phyloP scores from a whole-genome alignment of 1,140 invertebrate species.

The Caligus rogercresseyi region DNA sequence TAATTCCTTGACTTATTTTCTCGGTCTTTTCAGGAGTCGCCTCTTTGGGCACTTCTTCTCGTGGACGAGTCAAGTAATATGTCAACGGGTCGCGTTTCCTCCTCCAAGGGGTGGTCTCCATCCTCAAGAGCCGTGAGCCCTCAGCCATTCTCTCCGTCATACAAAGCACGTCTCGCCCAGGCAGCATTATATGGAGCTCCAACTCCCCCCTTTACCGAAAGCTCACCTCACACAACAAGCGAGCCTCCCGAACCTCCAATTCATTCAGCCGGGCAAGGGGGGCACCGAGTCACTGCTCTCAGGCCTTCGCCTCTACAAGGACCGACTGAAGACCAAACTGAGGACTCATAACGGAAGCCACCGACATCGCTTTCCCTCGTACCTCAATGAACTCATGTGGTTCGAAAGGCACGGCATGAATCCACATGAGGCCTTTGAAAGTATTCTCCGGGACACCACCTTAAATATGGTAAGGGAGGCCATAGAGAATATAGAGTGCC shows the following conservation, averaged over 20 bases:
- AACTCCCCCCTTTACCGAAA: not conserved
- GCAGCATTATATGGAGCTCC: not conserved
- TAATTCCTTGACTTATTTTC: too few relatives aligned
- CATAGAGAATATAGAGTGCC: too few relatives aligned
- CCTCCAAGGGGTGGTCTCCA: not conserved
- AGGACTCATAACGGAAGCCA: not conserved
- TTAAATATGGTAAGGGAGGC: not conserved
- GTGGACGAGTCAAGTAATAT: not conserved
- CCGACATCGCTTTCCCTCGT: not conserved
- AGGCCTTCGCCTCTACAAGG: not conserved
- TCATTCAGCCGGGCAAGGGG: not conserved
- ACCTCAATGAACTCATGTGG: not conserved
- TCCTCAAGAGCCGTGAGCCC: not conserved
- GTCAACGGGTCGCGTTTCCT: too few relatives aligned
- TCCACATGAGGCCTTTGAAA: not conserved
- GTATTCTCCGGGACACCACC: not conserved
- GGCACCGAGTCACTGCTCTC: too few relatives aligned
- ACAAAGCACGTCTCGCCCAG: not conserved
- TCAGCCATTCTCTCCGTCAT: not conserved
- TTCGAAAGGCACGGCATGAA: not conserved
- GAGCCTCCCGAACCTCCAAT: not conserved
- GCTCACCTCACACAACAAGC: not conserved
- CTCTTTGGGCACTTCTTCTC: not conserved
- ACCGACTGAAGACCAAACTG: not conserved
- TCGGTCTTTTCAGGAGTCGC: not conserved